These are phyloP conservation scores for Umimayanthus kanabou DNA, from an alignment of 92 coral and sea anemone genomes.

Conservation along the genomic window DNA sequence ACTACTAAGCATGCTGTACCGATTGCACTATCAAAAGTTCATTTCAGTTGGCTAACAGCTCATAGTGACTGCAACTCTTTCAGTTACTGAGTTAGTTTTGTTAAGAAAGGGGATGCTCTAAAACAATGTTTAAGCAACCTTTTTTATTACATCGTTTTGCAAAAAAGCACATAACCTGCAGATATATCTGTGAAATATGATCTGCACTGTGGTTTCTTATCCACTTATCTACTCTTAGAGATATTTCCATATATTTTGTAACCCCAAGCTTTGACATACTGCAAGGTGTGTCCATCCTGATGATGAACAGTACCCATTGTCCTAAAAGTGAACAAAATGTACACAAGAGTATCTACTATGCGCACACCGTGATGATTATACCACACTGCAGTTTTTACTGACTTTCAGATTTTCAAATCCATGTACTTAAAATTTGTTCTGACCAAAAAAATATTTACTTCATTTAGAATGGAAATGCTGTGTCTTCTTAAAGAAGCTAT, in stretches of 20 bases:
- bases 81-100: not conserved
- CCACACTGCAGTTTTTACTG: too few species aligned
- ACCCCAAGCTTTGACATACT: not conserved
- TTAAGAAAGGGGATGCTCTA: too few species aligned
- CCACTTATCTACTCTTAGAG: constrained; percentile 14
- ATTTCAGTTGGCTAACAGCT: not conserved
- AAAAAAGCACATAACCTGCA: not conserved
- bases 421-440: too few species aligned
- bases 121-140: too few species aligned
- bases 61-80: not conserved
- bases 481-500: not conserved
- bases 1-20: not conserved
- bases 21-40: not conserved
- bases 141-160: not conserved
- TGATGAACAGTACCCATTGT: not conserved
- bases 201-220: constrained; percentile 24
- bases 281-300: constrained; percentile 31
- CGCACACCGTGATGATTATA: not conserved
- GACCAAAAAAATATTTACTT: too few species aligned
- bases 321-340: not conserved
- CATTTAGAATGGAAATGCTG: too few species aligned
- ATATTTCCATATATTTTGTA: not conserved
- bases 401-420: too few species aligned
- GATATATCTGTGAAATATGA: constrained; percentile 18
- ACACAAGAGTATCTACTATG: not conserved